These are phyloP conservation scores for Drosophila anomelani DNA, from an alignment of 2,888 invertebrate genomes.

Conservation along the genomic window DNA sequence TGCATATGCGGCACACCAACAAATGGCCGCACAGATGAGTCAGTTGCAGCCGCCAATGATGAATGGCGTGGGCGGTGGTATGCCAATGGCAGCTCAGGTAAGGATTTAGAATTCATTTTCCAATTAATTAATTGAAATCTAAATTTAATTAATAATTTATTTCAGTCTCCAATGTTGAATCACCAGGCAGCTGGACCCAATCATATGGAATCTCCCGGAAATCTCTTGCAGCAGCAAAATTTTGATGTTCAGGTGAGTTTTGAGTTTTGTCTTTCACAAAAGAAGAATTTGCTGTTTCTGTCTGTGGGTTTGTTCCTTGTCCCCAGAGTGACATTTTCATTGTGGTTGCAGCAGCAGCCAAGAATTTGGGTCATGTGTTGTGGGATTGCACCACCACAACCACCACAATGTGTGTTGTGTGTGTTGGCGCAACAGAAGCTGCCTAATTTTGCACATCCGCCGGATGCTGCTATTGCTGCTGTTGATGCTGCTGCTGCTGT, in stretches of 20 bases:
- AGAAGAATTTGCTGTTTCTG: slow-evolving; percentile 9
- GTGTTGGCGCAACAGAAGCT: slow-evolving; percentile 45
- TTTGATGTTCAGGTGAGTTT: slow-evolving; percentile 92
- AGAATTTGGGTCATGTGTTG: slow-evolving; percentile 61
- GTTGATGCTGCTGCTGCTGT: slow-evolving; percentile 13
- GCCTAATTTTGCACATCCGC: slow-evolving; percentile 75
- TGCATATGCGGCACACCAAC: slow-evolving; percentile 83
- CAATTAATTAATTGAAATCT: not conserved
- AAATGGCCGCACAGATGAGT: slow-evolving; percentile 84
- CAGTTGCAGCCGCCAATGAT: slow-evolving; percentile 84
- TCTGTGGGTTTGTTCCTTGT: slow-evolving; percentile 2
- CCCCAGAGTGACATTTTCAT: slow-evolving; percentile 39
- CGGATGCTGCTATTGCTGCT: slow-evolving; percentile 41
- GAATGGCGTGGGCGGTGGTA: slow-evolving; percentile 84
- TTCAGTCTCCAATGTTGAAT: slow-evolving; percentile 84
- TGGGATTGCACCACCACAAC: slow-evolving; percentile 8
- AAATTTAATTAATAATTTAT: not conserved
- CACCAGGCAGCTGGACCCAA: slow-evolving; percentile 83
- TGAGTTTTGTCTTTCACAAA: not conserved
- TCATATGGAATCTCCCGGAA: slow-evolving; percentile 86
- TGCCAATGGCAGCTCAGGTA: slow-evolving; percentile 84
- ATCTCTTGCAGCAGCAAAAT: slow-evolving; percentile 87
- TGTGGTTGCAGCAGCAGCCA: slow-evolving; percentile 22
- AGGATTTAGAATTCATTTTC: slow-evolving; percentile 9
- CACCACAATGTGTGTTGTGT: slow-evolving; percentile 6